phyloP scores from a whole-genome alignment of 2,113 vertebrate genomes.

The Prunella himalayana region DNA sequence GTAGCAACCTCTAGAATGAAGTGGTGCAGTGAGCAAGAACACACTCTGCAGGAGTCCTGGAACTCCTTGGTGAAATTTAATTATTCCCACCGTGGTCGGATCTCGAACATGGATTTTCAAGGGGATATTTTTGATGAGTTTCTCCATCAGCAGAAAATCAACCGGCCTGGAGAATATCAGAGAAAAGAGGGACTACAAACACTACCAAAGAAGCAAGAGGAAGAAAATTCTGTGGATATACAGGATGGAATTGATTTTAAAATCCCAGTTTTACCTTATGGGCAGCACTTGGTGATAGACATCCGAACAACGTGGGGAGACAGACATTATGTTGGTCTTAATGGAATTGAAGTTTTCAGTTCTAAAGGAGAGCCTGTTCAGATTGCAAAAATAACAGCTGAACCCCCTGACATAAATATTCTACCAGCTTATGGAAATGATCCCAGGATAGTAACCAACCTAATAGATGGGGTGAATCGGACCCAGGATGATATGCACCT shows the following conservation, averaged over 20 bases:
- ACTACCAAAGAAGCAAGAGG: conserved; percentile 32
- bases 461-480: conserved; percentile 87
- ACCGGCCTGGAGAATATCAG: conserved; percentile 28
- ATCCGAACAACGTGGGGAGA: conserved; percentile 96
- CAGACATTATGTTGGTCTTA: conserved; percentile 93
- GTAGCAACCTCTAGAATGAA: neutral
- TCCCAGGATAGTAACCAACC: conserved; percentile 83
- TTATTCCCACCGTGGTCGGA: conserved; percentile 88
- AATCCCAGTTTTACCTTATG: conserved; percentile 89
- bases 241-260: conserved; percentile 78
- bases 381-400: conserved; percentile 77
- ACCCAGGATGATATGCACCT: conserved; percentile 98
- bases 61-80: conserved; percentile 89
- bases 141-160: conserved; percentile 79
- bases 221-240: conserved; percentile 29
- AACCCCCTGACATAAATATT: conserved; percentile 92
- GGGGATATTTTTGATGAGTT: conserved; percentile 93
- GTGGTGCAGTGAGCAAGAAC: conserved; percentile 79
- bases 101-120: conserved; percentile 85
- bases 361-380: conserved; percentile 84
- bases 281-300: conserved; percentile 83
- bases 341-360: conserved; percentile 91
- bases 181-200: conserved; percentile 45
- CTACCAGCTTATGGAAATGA: conserved; percentile 88
- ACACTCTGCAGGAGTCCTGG: conserved; percentile 87